These are phyloP conservation scores for Aleiodes sp. DNA, from an alignment of 1,140 invertebrate genomes.

Conservation along the genomic window DNA sequence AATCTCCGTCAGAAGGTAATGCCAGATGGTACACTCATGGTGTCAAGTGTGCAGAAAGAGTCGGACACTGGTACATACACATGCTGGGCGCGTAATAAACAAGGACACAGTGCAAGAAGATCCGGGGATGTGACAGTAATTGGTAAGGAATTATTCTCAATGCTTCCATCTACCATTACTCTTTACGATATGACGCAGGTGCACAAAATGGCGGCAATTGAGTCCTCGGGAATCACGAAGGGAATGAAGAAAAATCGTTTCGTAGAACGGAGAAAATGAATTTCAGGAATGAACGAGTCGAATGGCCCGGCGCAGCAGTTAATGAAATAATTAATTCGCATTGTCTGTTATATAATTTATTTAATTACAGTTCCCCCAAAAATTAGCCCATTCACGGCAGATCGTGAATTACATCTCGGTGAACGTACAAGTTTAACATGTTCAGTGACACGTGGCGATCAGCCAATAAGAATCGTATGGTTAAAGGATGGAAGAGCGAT, in stretches of 20 bases:
- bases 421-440: conserved; percentile 81
- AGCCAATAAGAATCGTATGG: conserved; percentile 80
- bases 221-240: too few relatives aligned
- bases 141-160: conserved; percentile 67
- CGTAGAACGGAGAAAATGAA: background rate
- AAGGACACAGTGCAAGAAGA: conserved; percentile 76
- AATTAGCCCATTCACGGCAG: conserved; percentile 79
- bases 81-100: conserved; percentile 79
- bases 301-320: background rate
- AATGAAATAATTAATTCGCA: conserved; percentile 6
- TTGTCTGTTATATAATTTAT: conserved; percentile 33
- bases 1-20: conserved; percentile 83
- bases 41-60: conserved; percentile 78
- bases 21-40: conserved; percentile 76
- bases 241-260: too few relatives aligned
- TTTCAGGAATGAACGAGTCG: background rate
- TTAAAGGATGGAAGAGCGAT: conserved; percentile 77
- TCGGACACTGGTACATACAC: conserved; percentile 82
- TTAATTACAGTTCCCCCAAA: conserved; percentile 80
- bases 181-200: background rate
- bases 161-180: conserved; percentile 11
- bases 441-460: conserved; percentile 81
- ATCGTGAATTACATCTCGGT: conserved; percentile 77
- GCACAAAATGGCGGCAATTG: background rate
- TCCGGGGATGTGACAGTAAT: conserved; percentile 80